Conservation (phyloP, 2,113 vertebrate genomes). For the Mustela nigripes region DNA sequence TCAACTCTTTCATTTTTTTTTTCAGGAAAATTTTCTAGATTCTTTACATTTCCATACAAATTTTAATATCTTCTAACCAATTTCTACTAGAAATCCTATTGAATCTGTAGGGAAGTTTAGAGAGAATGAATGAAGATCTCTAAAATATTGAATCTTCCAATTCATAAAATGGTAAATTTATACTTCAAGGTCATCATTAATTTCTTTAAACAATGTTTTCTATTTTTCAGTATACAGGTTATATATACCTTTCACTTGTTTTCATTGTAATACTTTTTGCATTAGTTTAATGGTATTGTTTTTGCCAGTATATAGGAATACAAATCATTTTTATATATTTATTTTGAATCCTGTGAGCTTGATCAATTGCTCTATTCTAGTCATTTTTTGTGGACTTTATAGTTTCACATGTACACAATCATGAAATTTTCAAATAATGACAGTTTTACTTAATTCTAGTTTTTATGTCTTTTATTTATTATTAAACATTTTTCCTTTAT, state of each 20-base stretch:
- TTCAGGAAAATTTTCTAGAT: neutral
- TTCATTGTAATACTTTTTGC: neutral
- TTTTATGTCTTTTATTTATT: neutral
- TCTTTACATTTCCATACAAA: neutral
- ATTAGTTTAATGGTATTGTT: neutral
- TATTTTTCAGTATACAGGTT: neutral
- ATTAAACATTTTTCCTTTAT: neutral
- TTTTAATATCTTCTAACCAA: neutral
- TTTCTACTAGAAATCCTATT: neutral
- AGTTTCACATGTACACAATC: neutral
- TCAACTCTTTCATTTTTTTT: neutral
- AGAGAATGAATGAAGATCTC: neutral
- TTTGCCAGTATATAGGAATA: neutral
- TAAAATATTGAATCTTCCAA: neutral
- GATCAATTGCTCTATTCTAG: neutral
- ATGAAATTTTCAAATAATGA: neutral
- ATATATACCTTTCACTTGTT: neutral
- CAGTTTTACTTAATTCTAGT: neutral
- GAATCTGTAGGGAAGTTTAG: neutral
- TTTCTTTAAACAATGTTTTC: neutral
- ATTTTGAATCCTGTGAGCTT: neutral
- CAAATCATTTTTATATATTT: neutral
- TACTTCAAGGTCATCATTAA: neutral
- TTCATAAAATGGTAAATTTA: neutral
- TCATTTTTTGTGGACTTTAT: neutral